These are phyloP conservation scores for Sitta carolinensis DNA, from an alignment of 2,797 vertebrate species.

Conservation along the genomic window DNA sequence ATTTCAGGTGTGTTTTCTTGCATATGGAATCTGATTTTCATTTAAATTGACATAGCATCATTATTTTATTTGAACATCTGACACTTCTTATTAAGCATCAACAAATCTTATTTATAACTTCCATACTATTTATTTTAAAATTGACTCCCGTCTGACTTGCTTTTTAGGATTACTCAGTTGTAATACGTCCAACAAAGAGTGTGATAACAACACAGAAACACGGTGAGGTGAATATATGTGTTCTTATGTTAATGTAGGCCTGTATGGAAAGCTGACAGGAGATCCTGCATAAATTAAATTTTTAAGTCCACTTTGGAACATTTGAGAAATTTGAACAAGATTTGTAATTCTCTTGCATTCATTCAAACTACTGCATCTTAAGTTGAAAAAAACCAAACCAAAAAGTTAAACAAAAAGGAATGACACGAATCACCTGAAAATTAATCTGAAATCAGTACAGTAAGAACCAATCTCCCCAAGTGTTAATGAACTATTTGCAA, in stretches of 20 bases:
- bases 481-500: neutral
- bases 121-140: neutral
- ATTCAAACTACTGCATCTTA: neutral
- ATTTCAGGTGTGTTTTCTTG: neutral
- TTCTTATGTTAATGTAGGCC: neutral
- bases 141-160: neutral
- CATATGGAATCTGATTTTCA: neutral
- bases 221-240: neutral
- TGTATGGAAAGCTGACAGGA: neutral
- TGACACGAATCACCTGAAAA: neutral
- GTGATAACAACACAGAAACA: neutral
- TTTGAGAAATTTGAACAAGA: neutral
- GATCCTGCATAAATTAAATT: neutral
- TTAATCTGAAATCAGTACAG: neutral
- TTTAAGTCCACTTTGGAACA: neutral
- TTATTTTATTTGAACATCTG: neutral
- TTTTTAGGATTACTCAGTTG: neutral
- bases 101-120: neutral
- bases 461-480: neutral
- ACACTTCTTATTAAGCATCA: neutral
- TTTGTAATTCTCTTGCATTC: neutral
- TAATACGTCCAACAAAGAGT: neutral
- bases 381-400: neutral
- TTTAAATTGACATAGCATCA: neutral
- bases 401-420: too few relatives aligned